These are phyloP conservation scores for Eubasilissa splendida DNA, from an alignment of 2,888 invertebrate species.

Conservation along the genomic window DNA sequence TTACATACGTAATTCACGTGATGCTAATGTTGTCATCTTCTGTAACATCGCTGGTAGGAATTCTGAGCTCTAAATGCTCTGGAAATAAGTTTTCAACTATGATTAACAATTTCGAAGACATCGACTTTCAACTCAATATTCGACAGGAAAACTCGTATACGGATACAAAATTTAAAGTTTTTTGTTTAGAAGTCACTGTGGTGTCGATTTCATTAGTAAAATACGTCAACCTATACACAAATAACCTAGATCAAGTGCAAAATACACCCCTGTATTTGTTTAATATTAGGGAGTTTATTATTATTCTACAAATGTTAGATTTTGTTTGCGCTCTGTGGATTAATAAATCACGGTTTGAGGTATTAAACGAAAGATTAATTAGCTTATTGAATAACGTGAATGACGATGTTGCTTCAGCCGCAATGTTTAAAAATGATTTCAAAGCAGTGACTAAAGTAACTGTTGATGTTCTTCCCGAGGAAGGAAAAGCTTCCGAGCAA, in stretches of 20 bases:
- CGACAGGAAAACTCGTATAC: neutral
- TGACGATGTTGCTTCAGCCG: slow-evolving; percentile 9
- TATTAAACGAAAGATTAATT: slow-evolving; percentile 21
- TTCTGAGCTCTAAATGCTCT: slow-evolving; percentile 32
- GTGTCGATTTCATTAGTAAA: neutral
- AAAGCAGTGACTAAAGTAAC: neutral
- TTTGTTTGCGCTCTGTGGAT: slow-evolving; percentile 34
- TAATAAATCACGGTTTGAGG: slow-evolving; percentile 26
- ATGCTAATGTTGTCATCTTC: slow-evolving; percentile 18
- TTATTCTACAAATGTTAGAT: slow-evolving; percentile 35
- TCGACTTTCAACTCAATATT: slow-evolving; percentile 26
- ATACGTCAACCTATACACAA: neutral
- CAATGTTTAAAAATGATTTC: slow-evolving; percentile 29
- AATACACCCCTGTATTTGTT: neutral
- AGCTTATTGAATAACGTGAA: slow-evolving; percentile 12
- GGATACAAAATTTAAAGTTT: slow-evolving; percentile 8
- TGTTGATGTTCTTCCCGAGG: too few species aligned
- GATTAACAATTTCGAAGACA: slow-evolving; percentile 35
- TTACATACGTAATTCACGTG: slow-evolving; percentile 38
- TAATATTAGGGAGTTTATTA: neutral
- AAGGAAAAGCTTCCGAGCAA: neutral
- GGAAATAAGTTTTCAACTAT: slow-evolving; percentile 32
- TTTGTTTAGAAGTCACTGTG: slow-evolving; percentile 11
- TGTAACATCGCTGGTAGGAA: slow-evolving; percentile 30
- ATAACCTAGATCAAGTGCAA: neutral